Evolutionary conservation across 2,113 vertebrate genomes (phyloP).

Genomic region (Xiphophorus maculatus): DNA sequence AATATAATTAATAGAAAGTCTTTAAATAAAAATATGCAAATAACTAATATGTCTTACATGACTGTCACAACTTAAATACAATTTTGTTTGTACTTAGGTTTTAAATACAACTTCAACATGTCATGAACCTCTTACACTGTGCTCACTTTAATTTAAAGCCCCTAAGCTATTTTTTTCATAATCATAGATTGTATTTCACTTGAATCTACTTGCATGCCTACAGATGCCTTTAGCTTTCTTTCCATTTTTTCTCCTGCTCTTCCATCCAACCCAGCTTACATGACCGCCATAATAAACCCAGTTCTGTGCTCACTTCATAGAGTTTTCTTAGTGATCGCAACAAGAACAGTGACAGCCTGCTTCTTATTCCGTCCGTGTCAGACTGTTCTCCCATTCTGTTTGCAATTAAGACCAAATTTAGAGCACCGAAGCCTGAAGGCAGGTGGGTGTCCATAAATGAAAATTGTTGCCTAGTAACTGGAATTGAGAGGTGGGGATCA

Average conservation of each 20-base stretch:
- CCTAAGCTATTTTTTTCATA: no score
- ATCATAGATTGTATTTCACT: no score
- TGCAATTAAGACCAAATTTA: constrained; percentile 85
- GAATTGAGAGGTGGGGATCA: constrained; percentile 14
- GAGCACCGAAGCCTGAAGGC: constrained; percentile 83
- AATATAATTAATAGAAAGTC: no score
- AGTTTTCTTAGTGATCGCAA: constrained; percentile 43
- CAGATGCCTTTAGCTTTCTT: no score
- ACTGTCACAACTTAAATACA: no score
- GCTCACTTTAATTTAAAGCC: no score
- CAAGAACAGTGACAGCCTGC: constrained; percentile 56
- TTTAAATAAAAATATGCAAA: no score
- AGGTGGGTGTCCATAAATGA: constrained; percentile 79
- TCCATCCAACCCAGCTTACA: background rate
- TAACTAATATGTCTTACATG: no score
- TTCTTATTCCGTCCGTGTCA: constrained; percentile 78
- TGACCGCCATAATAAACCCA: background rate
- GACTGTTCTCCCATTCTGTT: constrained; percentile 82
- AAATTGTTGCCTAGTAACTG: constrained; percentile 81
- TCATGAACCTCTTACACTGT: no score
- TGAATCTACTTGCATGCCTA: no score
- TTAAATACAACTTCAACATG: no score
- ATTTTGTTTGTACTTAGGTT: no score
- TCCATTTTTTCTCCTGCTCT: constrained; percentile 3
- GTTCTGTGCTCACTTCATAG: constrained; percentile 28